Evolutionary conservation across 2,797 vertebrate genomes (phyloP), one percentile per base, ranked within the genome.

Genomic region (Periparus ater): DNA sequence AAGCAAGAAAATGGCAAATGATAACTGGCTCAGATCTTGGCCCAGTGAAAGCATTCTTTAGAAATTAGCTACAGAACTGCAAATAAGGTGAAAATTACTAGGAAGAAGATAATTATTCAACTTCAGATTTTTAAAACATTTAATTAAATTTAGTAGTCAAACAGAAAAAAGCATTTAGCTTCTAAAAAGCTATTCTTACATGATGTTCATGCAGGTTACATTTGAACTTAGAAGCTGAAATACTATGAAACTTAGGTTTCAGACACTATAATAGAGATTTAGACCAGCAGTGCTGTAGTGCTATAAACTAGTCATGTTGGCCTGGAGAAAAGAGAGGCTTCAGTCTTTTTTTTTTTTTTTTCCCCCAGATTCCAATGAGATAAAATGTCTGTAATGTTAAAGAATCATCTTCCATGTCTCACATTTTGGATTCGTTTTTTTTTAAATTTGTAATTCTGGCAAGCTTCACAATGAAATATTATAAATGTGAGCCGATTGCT

Each of bases 391-490:
- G 10, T 66, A 85, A 36, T 0, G 0, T 34, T 89, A 36, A 73
- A 86, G 38, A 85, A 57, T 58, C 9, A 5, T 45, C 30, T 53
- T 82, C 15, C 8, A 57, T 47, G 8, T 58, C 14, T 51, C 13
- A 36, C 0, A 0, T 36, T 60, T 60, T 32, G 8, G 6, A 2
- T 4, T 27, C 13, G 3, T 7, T 6, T 13, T 7, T 8, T 23
- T 34, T 66, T 51, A 0, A 40, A 27, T 38, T 38, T 53, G 10
- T 68, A 10, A 10, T 58, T 85, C 68, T 53, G 17, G 23, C 50
- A 70, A 60, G 17, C 9, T 77, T 40, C 12, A 44, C 44, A 30
- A 7, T 73, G 29, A 67, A 74, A 38, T 74, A 34, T 3, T 74
- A 9, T 58, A 30, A 71, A 60, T 15, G 13, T 19, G 17, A 83